Evolutionary conservation across 2,797 vertebrate genomes (phyloP), one percentile per base, ranked within the genome.

Genomic region (Neosilurus hyrtlii): DNA sequence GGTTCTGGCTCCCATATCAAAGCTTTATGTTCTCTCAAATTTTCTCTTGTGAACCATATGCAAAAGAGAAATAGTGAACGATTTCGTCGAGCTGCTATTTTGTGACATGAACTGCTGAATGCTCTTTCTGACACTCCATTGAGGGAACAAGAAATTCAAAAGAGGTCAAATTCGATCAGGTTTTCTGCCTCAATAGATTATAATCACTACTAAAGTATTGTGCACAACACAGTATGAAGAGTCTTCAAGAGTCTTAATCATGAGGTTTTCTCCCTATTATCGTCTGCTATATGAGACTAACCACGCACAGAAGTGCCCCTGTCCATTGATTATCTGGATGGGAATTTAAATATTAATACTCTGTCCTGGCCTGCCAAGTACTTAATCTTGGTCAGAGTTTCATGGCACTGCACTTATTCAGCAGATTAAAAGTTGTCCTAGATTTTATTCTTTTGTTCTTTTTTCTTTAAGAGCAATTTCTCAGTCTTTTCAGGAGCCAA

Each of bases 151-250:
- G 97, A 95, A 97, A 97, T 96, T 97, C 94, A 97, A 98, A 97
- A 97, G 96, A 94, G 96, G 95, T 96, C 96, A 96, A 98, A 97
- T 97, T 97, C 96, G 95, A 97, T 97, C 95, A 97, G 95, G 96
- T 97, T 98, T 99, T 98, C 97, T 97, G 96, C 96, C 95, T 98
- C 96, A 98, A 97, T 98, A 96, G 96, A 92, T 96, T 96, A 94
- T 97, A 98, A 98, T 99, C 96, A 98, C 93, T 95, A 93, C 95
- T 97, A 94, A 96, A 97, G 96, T 97, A 96, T 95, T 92, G 94
- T 95, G 96, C 96, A 94, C 94, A 96, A 94, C 95, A 96, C 94
- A 94, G 96, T 93, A 94, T 94, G 95, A 96, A 96, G 95, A 95
- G 93, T 94, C 93, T 96, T 94, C 96, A 95, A 96, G 95, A 94